Base-by-base conservation (phyloP, 2,797 vertebrate species). In the Heliangelus exortis region DNA sequence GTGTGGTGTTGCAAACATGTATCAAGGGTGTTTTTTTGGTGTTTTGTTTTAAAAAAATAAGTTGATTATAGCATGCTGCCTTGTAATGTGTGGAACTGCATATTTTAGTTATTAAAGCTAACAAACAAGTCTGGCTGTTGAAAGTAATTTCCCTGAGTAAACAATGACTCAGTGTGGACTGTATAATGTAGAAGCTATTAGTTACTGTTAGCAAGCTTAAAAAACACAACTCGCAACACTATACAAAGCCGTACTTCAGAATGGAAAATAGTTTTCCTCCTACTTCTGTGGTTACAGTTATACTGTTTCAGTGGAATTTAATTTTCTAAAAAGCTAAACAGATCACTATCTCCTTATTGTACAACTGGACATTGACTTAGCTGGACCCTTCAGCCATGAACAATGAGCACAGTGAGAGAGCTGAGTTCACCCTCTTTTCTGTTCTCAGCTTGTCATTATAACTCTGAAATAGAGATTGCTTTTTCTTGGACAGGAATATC, bases 51-150 rank as follows among this genome's bases (percentile, higher is more conserved):
- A 16, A 36, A 41, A 84, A 69, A 86, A 41, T 41, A 41, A 3
- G 62, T 3, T 91, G 86, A 85, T 95, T 86, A 90, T 14, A 73
- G 77, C 34, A 48, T 63, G 69, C 84, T 92, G 85, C 73, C 73
- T 88, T 71, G 39, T 76, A 88, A 94, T 18, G 82, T 25, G 15
- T 63, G 87, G 89, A 90, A 79, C 76, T 71, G 92, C 92, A 92
- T 91, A 88, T 79, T 97, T 92, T 15, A 76, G 73, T 94, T 92
- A 90, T 75, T 92, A 76, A 94, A 93, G 83, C 47, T 57, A 45
- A 14, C 94, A 94, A 95, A 94, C 92, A 92, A 90, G 93, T 93
- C 96, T 95, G 87, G 77, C 91, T 91, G 89, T 76, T 92, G 90
- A 91, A 96, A 96, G 82, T 43, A 9, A 93, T 87, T 94, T 94